Conservation (phyloP, 37 sponge, comb jelly and placozoan species). For the Aplysina aerophoba region DNA sequence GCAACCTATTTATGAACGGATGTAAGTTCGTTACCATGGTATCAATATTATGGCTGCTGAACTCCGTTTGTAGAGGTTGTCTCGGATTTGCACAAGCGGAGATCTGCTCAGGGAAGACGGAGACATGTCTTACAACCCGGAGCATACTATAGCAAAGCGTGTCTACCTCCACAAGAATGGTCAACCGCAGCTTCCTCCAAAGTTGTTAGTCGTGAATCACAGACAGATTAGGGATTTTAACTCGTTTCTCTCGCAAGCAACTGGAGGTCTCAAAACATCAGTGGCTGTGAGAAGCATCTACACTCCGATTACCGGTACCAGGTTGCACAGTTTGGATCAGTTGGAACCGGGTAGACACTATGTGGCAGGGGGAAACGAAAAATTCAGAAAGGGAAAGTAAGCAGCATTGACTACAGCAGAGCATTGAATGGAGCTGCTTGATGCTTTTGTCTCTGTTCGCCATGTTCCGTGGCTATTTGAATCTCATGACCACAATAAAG, state of each 20-base stretch:
- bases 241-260: constrained; percentile 72
- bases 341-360: constrained; percentile 70
- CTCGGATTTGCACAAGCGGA: neutral
- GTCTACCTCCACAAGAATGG: constrained; percentile 75
- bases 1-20: neutral
- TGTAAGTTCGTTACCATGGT: neutral
- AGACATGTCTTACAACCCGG: constrained; percentile 41
- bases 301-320: constrained; percentile 73
- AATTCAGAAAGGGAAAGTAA: constrained; percentile 76
- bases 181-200: constrained; percentile 31
- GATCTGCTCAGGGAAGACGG: neutral
- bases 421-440: neutral
- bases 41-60: constrained; percentile 8
- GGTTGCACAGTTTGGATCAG: constrained; percentile 51
- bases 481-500: too few relatives aligned
- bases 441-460: neutral
- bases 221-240: constrained; percentile 79
- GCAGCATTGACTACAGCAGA: neutral
- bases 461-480: too few relatives aligned
- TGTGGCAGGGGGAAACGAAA: constrained; percentile 87
- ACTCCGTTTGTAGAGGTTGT: neutral
- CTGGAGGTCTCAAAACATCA: constrained; percentile 76
- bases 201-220: constrained; percentile 73
- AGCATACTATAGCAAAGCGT: constrained; percentile 60
- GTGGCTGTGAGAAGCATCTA: constrained; percentile 87